Percentiles rank a stretch among this genome's conserved stretches.
Conservation (phyloP, 2,113 vertebrate genomes). For the Sebastes fasciatus region DNA sequence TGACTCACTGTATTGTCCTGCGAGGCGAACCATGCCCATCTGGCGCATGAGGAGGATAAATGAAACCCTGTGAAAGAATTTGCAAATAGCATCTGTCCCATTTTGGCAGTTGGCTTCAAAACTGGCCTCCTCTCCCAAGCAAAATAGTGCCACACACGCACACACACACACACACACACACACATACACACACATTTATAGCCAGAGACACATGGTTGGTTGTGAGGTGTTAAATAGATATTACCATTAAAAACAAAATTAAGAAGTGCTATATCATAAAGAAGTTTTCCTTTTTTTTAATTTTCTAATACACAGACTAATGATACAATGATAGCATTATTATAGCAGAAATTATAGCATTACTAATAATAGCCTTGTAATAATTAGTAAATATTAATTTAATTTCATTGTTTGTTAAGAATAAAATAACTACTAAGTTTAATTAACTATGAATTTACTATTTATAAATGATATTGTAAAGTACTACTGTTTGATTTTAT, state of each 20-base stretch:
- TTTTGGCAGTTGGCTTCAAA: constrained; percentile 29
- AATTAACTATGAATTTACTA: no score
- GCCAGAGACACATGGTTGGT: not conserved
- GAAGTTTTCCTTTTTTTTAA: not conserved
- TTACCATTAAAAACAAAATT: not conserved
- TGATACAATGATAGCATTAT: no score
- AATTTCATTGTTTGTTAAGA: no score
- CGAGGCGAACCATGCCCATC: constrained; percentile 24
- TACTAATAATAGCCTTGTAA: no score
- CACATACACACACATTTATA: not conserved
- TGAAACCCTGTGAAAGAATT: constrained; percentile 20
- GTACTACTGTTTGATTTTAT: not conserved
- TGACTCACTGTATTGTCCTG: constrained; percentile 39
- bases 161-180: constrained; percentile 11
- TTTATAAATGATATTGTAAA: no score
- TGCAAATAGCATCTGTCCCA: constrained; percentile 29
- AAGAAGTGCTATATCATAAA: not conserved
- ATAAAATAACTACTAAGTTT: no score
- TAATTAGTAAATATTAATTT: no score
- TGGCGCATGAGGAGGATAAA: constrained; percentile 21
- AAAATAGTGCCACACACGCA: constrained; percentile 2
- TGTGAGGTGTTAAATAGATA: not conserved
- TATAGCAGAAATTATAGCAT: no score
- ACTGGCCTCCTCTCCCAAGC: not conserved
- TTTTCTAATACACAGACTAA: no score